Evolutionary conservation across 2,797 vertebrate species (phyloP).

Genomic region (Pseudocheirus occidentalis): DNA sequence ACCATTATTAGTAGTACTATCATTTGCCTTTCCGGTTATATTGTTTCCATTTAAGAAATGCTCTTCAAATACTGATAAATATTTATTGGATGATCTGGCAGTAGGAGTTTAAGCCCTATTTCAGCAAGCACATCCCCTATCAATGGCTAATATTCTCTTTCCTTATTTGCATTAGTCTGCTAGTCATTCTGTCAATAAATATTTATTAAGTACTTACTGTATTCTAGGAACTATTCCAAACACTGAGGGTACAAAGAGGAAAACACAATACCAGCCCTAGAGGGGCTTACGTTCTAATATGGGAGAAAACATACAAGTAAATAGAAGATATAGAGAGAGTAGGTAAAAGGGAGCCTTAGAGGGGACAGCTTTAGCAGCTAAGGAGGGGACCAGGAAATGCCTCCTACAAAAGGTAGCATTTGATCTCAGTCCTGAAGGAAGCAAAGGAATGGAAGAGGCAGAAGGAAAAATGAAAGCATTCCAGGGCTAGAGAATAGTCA

Average conservation of each 20-base stretch:
- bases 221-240: not conserved
- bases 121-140: not conserved
- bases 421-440: not conserved
- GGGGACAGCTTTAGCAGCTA: not conserved
- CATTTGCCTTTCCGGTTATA: not conserved
- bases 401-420: not conserved
- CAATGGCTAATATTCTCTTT: not conserved
- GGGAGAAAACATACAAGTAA: not conserved
- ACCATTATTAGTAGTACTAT: not conserved
- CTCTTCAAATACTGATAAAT: slow-evolving; percentile 31
- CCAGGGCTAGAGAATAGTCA: too few species aligned
- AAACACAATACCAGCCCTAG: not conserved
- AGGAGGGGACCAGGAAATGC: too few species aligned
- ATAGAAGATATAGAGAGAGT: not conserved
- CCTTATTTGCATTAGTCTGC: not conserved
- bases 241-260: not conserved
- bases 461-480: not conserved
- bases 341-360: not conserved
- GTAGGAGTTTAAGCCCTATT: not conserved
- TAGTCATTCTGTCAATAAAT: not conserved
- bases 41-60: not conserved
- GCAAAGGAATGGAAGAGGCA: not conserved
- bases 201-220: not conserved
- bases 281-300: not conserved
- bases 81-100: not conserved